Conservation (phyloP, 2,113 vertebrate genomes). For the Progne subis region DNA sequence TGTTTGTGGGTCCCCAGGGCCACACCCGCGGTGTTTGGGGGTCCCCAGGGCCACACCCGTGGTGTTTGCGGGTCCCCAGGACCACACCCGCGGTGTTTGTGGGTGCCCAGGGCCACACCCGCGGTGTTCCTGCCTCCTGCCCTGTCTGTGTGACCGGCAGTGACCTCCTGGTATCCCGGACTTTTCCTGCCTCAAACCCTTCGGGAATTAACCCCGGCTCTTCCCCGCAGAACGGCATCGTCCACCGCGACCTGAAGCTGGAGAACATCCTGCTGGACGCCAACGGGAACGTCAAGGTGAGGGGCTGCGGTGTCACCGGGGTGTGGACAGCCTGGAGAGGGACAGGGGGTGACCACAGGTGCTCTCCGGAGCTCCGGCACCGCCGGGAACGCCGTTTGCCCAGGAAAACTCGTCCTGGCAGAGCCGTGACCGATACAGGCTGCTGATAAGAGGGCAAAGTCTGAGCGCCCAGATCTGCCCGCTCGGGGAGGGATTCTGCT, state of each 20-base stretch:
- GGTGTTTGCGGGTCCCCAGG: no score
- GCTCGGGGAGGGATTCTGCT: no score
- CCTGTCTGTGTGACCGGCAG: not conserved
- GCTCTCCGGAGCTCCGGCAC: not conserved
- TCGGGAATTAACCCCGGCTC: not conserved
- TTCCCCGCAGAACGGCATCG: slow-evolving; percentile 85
- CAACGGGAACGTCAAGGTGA: slow-evolving; percentile 91
- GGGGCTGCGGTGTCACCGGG: not conserved
- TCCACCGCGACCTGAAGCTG: slow-evolving; percentile 95
- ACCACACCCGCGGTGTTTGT: not conserved
- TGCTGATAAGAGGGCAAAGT: slow-evolving; percentile 47
- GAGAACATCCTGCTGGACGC: slow-evolving; percentile 96
- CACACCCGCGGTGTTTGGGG: no score
- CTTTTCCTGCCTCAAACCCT: not conserved
- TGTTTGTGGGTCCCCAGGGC: no score
- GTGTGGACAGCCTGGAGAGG: rapidly evolving
- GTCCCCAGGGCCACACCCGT: no score
- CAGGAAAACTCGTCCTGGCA: rapidly evolving
- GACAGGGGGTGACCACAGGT: rapidly evolving
- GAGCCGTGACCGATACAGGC: rapidly evolving
- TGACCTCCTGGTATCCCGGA: rapidly evolving
- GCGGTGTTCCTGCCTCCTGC: not conserved
- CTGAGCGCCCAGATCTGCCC: not conserved
- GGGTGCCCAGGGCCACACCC: not conserved
- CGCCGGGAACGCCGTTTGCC: rapidly evolving